Conservation (phyloP, 23 tunicate species). For the Botrylloides violaceus region DNA sequence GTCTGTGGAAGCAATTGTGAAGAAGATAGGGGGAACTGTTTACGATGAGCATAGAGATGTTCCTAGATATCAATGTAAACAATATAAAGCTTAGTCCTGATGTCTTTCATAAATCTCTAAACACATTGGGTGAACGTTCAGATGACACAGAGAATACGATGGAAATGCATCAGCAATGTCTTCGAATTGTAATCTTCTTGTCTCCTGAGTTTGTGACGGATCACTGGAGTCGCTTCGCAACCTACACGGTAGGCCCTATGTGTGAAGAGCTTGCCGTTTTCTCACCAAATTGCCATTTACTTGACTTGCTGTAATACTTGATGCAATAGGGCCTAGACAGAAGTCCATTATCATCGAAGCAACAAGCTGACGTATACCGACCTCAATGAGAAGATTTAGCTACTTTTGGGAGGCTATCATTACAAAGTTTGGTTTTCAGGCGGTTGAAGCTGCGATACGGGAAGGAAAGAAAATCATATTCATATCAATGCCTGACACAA, state of each 20-base stretch:
- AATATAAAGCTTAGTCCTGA: no score
- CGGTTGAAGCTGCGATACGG: not conserved
- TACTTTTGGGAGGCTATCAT: no score
- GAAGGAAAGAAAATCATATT: constrained; percentile 12
- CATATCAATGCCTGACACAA: not conserved
- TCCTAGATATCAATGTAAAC: not conserved
- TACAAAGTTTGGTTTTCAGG: constrained; percentile 6
- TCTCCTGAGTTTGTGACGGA: not conserved
- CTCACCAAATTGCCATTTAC: no score
- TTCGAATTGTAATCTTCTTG: not conserved
- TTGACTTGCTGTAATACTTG: no score
- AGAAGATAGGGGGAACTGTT: not conserved
- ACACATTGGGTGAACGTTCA: no score
- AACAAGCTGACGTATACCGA: no score
- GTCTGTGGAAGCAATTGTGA: not conserved
- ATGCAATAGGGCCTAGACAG: no score
- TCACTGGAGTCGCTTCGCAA: not conserved
- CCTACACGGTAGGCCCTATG: not conserved
- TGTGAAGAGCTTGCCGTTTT: not conserved
- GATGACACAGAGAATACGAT: not conserved
- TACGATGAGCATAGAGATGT: not conserved
- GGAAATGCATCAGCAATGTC: not conserved
- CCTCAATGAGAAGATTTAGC: no score
- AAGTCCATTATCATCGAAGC: no score
- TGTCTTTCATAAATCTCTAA: no score